These are phyloP conservation scores for Cuculus canorus DNA, from an alignment of 2,797 vertebrate species.

Conservation along the genomic window DNA sequence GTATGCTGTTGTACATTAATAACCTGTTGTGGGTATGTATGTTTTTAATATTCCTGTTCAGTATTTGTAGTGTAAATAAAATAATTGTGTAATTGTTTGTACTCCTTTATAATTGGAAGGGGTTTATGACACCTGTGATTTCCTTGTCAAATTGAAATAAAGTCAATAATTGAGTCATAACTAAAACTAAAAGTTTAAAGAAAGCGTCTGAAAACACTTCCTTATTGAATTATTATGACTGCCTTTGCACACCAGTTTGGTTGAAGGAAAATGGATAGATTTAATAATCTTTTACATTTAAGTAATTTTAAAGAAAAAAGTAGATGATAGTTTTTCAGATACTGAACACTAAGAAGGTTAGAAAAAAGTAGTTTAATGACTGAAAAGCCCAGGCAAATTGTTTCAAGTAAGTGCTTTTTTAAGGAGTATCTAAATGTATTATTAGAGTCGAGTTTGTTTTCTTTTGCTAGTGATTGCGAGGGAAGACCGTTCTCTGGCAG, in stretches of 20 bases:
- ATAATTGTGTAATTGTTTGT: neutral
- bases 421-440: neutral
- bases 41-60: neutral
- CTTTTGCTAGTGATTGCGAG: neutral
- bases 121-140: neutral
- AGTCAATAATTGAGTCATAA: neutral
- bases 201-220: neutral
- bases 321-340: neutral
- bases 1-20: neutral
- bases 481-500: neutral
- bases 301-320: neutral
- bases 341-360: neutral
- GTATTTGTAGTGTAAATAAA: neutral
- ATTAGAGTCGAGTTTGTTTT: neutral
- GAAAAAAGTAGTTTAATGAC: neutral
- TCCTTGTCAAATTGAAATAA: neutral
- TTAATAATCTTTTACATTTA: neutral
- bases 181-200: neutral
- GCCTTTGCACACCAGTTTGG: neutral
- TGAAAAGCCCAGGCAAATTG: neutral
- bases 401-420: neutral
- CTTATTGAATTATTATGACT: neutral
- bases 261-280: neutral
- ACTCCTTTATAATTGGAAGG: neutral
- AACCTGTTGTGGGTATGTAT: rapidly evolving